Evolutionary conservation across 37 sponge, comb jelly and placozoan species (phyloP).

Genomic region (Corticium candelabrum): DNA sequence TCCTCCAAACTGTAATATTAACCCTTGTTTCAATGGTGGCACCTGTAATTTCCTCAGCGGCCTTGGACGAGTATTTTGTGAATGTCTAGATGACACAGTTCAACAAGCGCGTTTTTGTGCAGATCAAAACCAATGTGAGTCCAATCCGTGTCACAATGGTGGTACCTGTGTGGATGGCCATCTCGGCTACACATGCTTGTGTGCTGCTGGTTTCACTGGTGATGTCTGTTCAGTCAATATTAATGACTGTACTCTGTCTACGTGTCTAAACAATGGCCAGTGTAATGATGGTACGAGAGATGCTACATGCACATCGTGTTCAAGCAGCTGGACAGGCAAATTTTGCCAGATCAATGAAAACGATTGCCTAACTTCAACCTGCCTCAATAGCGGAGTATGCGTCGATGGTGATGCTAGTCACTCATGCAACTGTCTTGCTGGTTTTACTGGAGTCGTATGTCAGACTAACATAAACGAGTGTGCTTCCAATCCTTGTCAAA

Average conservation of each 20-base stretch:
- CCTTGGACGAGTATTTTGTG: background rate
- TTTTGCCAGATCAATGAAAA: background rate
- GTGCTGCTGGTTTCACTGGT: background rate
- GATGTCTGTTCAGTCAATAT: background rate
- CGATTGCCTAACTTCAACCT: background rate
- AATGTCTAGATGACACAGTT: too few species aligned
- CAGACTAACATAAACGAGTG: too few species aligned
- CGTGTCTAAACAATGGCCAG: background rate
- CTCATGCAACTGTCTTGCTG: background rate
- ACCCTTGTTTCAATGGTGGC: slow-evolving; percentile 63
- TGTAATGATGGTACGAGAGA: background rate
- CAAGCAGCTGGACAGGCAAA: background rate
- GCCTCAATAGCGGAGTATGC: background rate
- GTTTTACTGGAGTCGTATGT: too few species aligned
- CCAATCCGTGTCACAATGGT: background rate
- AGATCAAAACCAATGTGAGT: background rate
- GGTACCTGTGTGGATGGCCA: background rate
- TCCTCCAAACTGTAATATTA: slow-evolving; percentile 31
- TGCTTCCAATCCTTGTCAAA: slow-evolving; percentile 18
- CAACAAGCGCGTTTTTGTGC: background rate
- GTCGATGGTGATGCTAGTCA: background rate
- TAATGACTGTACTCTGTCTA: background rate
- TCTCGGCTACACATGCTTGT: background rate
- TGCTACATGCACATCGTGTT: background rate
- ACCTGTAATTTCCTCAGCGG: slow-evolving; percentile 13